Evolutionary conservation across 2,888 invertebrate species (phyloP).

Genomic region (Tenthredo distinguenda): DNA sequence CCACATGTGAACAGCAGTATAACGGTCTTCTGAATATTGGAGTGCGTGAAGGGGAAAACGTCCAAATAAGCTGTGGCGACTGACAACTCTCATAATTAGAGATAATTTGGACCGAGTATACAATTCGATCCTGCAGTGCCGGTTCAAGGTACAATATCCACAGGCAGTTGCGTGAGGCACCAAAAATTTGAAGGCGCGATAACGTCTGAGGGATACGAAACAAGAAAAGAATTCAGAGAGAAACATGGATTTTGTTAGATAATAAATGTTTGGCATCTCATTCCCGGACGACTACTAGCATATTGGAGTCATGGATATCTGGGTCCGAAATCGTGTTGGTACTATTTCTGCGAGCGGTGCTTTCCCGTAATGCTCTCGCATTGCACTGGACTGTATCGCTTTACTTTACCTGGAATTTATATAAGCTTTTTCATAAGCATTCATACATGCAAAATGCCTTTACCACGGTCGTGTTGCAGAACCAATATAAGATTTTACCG

Average conservation of each 20-base stretch:
- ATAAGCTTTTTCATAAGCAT: not conserved
- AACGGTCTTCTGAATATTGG: not conserved
- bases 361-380: not conserved
- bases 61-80: not conserved
- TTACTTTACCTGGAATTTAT: not conserved
- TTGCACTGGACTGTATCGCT: not conserved
- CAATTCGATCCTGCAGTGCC: not conserved
- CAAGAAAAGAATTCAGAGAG: not conserved
- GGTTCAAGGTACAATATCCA: not conserved
- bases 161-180: not conserved
- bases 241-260: not conserved
- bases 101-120: not conserved
- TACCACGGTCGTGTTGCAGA: not conserved
- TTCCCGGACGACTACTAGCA: not conserved
- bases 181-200: not conserved
- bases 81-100: constrained; percentile 6
- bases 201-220: not conserved
- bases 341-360: not conserved
- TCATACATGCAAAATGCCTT: not conserved
- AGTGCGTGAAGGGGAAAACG: not conserved
- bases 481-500: not conserved
- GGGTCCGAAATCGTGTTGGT: not conserved
- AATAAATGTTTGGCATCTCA: too few relatives aligned
- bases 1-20: not conserved
- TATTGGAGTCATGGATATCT: not conserved